Evolutionary conservation across 53 echinoderm and acorn worm genomes (phyloP).

Genomic region (Holothuria leucospilota): DNA sequence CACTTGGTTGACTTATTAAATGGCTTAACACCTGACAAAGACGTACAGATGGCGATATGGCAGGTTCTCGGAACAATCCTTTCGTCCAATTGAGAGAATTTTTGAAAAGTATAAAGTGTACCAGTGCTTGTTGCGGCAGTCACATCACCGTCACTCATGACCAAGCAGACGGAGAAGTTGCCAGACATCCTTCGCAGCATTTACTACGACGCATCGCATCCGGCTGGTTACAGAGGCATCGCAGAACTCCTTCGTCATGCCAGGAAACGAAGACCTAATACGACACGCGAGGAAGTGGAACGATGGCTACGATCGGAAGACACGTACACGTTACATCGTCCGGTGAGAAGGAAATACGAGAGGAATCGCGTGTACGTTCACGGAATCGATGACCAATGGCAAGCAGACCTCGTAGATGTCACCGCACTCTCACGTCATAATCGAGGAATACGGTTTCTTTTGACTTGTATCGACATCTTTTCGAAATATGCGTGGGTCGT

Average conservation of each 20-base stretch:
- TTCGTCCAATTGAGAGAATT: slow-evolving; percentile 7
- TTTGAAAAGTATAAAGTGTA: neutral
- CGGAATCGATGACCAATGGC: slow-evolving; percentile 34
- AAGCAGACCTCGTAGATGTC: too few relatives aligned
- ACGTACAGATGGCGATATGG: neutral
- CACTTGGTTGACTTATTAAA: neutral
- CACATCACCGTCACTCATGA: neutral
- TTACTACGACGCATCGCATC: slow-evolving; percentile 44
- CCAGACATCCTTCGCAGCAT: neutral
- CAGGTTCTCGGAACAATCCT: neutral
- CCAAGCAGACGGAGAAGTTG: neutral
- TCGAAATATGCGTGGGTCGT: slow-evolving; percentile 51
- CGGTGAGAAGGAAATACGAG: neutral
- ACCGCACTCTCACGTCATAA: slow-evolving; percentile 18
- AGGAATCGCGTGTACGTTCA: slow-evolving; percentile 41
- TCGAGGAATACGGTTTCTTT: slow-evolving; percentile 18
- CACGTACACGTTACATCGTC: slow-evolving; percentile 27
- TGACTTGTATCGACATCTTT: slow-evolving; percentile 53
- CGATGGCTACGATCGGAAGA: too few relatives aligned
- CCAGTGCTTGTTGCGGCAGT: neutral
- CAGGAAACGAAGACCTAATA: too few relatives aligned
- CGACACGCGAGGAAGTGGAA: too few relatives aligned
- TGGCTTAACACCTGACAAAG: neutral
- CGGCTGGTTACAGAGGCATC: slow-evolving; percentile 21
- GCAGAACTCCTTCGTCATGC: neutral